Conservation (phyloP, 2,888 invertebrate genomes). For the Fragum whitleyi region DNA sequence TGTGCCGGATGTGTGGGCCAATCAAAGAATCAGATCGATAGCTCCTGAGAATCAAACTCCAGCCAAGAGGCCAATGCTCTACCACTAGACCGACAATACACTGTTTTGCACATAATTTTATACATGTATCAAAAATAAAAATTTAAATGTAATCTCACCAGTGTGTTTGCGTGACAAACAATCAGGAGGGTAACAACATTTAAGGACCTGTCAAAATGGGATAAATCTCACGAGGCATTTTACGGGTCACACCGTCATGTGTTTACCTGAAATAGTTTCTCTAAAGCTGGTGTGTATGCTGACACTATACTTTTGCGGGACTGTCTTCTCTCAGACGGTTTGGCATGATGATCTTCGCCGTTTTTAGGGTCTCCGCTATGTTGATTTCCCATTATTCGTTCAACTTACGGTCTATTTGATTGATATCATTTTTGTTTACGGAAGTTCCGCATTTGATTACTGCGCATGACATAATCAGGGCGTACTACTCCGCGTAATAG, state of each 20-base stretch:
- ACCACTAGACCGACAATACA: too few species aligned
- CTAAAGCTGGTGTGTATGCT: constrained; percentile 66
- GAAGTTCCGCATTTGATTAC: constrained; percentile 32
- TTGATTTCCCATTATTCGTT: constrained; percentile 60
- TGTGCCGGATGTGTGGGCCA: too few species aligned
- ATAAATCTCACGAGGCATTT: neutral
- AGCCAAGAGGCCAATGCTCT: too few species aligned
- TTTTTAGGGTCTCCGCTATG: constrained; percentile 40
- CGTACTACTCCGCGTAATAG: neutral
- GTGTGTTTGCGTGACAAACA: too few species aligned
- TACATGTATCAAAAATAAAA: too few species aligned
- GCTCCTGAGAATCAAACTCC: too few species aligned
- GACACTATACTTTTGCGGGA: constrained; percentile 47
- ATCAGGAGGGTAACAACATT: too few species aligned
- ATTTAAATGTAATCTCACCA: too few species aligned
- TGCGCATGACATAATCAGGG: neutral
- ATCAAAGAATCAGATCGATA: too few species aligned
- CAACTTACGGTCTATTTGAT: too few species aligned
- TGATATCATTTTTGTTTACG: constrained; percentile 26
- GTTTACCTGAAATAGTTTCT: constrained; percentile 75
- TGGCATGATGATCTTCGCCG: constrained; percentile 23
- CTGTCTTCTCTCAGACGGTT: constrained; percentile 26
- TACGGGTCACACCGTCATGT: neutral
- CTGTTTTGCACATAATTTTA: too few species aligned
- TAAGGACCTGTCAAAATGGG: neutral